Evolutionary conservation across 2,113 vertebrate genomes (phyloP).

Genomic region (Cyanocitta stelleri): DNA sequence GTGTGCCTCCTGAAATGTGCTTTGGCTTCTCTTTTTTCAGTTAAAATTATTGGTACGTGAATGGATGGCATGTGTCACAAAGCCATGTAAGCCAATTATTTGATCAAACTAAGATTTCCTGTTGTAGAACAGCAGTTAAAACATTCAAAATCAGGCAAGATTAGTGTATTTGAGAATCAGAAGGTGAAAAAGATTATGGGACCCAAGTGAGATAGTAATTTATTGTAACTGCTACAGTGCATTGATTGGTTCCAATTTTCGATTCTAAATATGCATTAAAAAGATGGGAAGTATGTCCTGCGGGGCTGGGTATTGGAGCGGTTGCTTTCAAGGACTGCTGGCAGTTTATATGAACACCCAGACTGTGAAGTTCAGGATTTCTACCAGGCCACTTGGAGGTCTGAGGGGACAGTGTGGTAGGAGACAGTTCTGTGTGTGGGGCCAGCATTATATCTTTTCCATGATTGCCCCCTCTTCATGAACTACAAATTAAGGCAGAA

Average conservation of each 20-base stretch:
- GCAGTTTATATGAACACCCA: neutral
- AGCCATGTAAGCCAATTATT: neutral
- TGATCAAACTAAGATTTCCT: neutral
- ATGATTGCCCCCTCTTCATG: neutral
- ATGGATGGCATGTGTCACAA: neutral
- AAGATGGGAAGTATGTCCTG: neutral
- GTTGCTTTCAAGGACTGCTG: neutral
- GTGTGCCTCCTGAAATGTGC: neutral
- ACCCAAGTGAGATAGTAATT: neutral
- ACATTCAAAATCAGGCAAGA: neutral
- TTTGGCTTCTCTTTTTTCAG: neutral
- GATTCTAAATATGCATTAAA: neutral
- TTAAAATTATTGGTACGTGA: neutral
- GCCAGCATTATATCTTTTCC: neutral
- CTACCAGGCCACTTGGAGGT: neutral
- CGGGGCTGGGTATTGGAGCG: neutral
- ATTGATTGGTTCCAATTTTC: neutral
- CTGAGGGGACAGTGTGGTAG: neutral
- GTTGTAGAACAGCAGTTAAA: neutral
- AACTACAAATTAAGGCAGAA: neutral
- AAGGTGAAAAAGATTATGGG: neutral
- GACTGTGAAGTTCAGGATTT: neutral
- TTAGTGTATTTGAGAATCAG: neutral
- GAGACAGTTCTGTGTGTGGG: neutral
- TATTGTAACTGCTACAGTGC: neutral